These are phyloP conservation scores for Macaria notata DNA, from an alignment of 2,888 invertebrate genomes.

Conservation along the genomic window DNA sequence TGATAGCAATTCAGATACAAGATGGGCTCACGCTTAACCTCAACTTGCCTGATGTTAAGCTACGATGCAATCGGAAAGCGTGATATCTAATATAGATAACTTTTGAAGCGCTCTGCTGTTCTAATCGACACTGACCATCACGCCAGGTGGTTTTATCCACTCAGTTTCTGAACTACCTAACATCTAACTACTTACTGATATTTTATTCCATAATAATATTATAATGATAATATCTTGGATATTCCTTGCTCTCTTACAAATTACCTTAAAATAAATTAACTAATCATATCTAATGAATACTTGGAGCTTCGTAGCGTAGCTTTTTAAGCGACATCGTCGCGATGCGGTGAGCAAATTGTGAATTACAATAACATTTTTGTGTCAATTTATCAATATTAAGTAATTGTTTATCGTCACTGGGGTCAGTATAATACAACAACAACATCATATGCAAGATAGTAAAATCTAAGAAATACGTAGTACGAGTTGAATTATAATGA, in stretches of 20 bases:
- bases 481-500: too few species aligned
- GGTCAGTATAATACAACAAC: too few species aligned
- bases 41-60: too few species aligned
- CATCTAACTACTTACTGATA: constrained; percentile 58
- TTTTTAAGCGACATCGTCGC: constrained; percentile 58
- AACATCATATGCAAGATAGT: too few species aligned
- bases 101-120: too few species aligned
- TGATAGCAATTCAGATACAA: too few species aligned
- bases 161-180: constrained; percentile 58
- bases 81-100: too few species aligned
- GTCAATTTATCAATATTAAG: too few species aligned
- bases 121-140: too few species aligned
- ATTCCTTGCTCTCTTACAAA: constrained; percentile 73
- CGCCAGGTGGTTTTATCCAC: constrained; percentile 60
- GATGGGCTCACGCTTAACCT: too few species aligned
- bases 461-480: too few species aligned
- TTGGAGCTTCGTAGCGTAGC: constrained; percentile 64
- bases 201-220: constrained; percentile 55
- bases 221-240: constrained; percentile 78
- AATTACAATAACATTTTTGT: background rate
- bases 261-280: constrained; percentile 74
- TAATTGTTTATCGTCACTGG: background rate
- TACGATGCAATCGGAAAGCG: too few species aligned
- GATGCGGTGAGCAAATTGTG: constrained; percentile 64
- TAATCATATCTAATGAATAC: constrained; percentile 78